phyloP scores from a whole-genome alignment of 2,797 vertebrate species.

The Typhlichthys subterraneus region DNA sequence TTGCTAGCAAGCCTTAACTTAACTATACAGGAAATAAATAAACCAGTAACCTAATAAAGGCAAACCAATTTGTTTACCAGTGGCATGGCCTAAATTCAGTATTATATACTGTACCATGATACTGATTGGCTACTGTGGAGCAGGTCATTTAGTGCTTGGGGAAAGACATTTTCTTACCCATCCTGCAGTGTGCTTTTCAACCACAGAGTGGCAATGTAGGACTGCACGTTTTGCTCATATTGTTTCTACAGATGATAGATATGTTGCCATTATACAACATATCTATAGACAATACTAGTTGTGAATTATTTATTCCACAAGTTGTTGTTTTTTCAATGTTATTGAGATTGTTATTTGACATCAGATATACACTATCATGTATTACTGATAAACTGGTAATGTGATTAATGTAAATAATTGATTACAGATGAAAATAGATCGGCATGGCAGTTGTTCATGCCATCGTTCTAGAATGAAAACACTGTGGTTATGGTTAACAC shows the following conservation, averaged over 20 bases:
- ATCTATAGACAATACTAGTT: not conserved
- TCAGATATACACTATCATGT: conserved; percentile 8
- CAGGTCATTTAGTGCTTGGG: too few relatives aligned
- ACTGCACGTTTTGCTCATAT: conserved; percentile 2
- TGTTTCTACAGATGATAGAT: not conserved
- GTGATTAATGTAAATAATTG: not conserved
- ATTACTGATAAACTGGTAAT: conserved; percentile 12
- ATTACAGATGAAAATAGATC: conserved; percentile 16
- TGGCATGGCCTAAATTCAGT: too few relatives aligned
- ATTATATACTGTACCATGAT: too few relatives aligned
- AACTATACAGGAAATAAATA: too few relatives aligned
- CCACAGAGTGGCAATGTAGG: conserved; percentile 54
- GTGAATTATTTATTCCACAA: not conserved
- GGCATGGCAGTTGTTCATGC: too few relatives aligned
- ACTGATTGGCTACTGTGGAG: too few relatives aligned
- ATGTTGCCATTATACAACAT: not conserved
- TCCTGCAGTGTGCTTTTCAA: conserved; percentile 24
- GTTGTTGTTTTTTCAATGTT: not conserved
- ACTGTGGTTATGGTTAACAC: not conserved
- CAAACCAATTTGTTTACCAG: too few relatives aligned
- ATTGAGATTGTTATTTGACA: not conserved
- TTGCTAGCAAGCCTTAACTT: too few relatives aligned
- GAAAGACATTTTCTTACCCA: not conserved
- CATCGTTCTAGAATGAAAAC: not conserved
- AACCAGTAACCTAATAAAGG: too few relatives aligned